A percentile compares a stretch with the other conserved stretches of the same genome.
phyloP scores from a whole-genome alignment of 2,797 vertebrate genomes.

The Danio aesculapii region DNA sequence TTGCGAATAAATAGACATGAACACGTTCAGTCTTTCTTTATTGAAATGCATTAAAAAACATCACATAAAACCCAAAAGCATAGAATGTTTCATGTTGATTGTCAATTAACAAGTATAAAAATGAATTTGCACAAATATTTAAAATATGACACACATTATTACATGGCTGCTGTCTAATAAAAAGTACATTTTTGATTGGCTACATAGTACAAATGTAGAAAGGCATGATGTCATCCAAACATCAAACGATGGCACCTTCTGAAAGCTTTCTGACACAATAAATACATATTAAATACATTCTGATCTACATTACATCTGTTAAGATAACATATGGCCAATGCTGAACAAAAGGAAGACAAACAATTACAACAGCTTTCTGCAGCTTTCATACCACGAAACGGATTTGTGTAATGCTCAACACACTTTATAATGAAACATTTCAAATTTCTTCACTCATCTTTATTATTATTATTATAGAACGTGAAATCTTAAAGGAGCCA shows the following conservation, averaged over 20 bases:
- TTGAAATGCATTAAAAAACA: background rate
- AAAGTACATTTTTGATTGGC: background rate
- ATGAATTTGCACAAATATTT: background rate
- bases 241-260: background rate
- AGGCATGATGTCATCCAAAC: background rate
- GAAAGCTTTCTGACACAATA: conserved; percentile 5
- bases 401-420: background rate
- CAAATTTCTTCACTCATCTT: background rate
- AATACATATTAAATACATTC: background rate
- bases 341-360: background rate
- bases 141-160: conserved; percentile 6
- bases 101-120: conserved; percentile 12
- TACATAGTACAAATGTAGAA: background rate
- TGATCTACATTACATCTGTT: background rate
- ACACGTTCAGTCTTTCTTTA: background rate
- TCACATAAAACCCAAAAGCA: background rate
- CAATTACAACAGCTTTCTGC: background rate
- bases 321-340: background rate
- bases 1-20: background rate
- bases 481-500: background rate
- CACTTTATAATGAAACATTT: background rate
- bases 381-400: background rate
- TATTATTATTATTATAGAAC: background rate
- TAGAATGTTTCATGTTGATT: background rate
- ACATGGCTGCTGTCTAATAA: background rate